A percentile compares a stretch with the other conserved stretches of the same genome.
phyloP scores from a whole-genome alignment of 2,797 vertebrate genomes.

The Kryptopterus vitreolus region DNA sequence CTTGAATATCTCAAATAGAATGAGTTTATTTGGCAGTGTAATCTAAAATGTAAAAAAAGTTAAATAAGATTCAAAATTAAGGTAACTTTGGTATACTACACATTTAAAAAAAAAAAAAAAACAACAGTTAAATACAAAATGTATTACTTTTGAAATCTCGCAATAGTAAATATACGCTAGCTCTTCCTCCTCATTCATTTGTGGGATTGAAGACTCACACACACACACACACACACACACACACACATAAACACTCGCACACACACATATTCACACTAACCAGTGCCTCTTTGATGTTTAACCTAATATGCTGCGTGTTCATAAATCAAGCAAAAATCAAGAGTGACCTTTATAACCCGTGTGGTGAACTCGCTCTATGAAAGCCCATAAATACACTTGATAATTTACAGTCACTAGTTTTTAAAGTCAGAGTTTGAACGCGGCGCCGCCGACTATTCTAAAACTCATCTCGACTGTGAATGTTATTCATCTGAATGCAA shows the following conservation, averaged over 20 bases:
- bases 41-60: neutral
- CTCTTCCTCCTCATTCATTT: neutral
- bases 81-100: neutral
- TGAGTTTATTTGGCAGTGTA: neutral
- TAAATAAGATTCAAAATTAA: neutral
- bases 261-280: slow-evolving; percentile 14
- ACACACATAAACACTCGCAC: neutral
- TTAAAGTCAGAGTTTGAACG: neutral
- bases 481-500: slow-evolving; percentile 11
- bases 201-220: neutral
- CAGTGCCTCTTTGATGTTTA: slow-evolving; percentile 44
- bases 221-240: neutral
- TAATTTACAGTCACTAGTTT: slow-evolving; percentile 28
- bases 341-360: slow-evolving; percentile 35
- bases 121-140: neutral
- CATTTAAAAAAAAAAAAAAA: neutral
- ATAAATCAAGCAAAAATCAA: slow-evolving; percentile 57
- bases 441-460: slow-evolving; percentile 6
- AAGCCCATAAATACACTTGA: slow-evolving; percentile 43
- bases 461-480: neutral
- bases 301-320: slow-evolving; percentile 50
- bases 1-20: neutral
- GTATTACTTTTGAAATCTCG: neutral
- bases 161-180: neutral
- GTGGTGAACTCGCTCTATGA: slow-evolving; percentile 39